A percentile compares a stretch with the other conserved stretches of the same genome.
Evolutionary conservation across 2,888 invertebrate species (phyloP).

Genomic region (Machimus atricapillus): DNA sequence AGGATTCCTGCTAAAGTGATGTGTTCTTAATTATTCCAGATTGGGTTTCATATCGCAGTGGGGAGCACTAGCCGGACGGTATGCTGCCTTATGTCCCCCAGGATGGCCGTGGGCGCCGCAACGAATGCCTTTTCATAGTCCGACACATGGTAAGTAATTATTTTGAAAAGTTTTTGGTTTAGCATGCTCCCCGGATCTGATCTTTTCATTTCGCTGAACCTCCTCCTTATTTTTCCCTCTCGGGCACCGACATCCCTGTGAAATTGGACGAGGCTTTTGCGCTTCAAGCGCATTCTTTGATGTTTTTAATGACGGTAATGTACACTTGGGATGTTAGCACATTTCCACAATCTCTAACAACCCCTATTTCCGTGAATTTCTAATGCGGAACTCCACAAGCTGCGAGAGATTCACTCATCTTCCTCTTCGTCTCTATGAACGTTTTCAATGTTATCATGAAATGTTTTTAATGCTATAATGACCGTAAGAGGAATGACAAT

Average conservation of each 20-base stretch:
- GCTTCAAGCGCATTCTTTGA: conserved; percentile 33
- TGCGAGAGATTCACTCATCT: background rate
- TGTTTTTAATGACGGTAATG: conserved; percentile 47
- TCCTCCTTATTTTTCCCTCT: background rate
- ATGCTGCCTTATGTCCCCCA: conserved; percentile 73
- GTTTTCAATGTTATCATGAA: background rate
- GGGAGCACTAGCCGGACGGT: conserved; percentile 78
- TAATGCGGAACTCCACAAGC: background rate
- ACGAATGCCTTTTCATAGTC: conserved; percentile 66
- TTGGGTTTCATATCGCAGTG: conserved; percentile 83
- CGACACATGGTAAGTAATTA: conserved; percentile 70
- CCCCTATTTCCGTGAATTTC: background rate
- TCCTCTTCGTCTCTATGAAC: background rate
- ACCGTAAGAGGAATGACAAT: background rate
- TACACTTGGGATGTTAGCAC: conserved; percentile 39
- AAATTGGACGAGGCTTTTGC: background rate
- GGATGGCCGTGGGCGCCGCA: conserved; percentile 70
- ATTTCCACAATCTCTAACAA: background rate
- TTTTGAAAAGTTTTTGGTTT: conserved; percentile 3
- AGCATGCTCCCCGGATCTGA: background rate
- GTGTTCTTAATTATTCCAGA: conserved; percentile 65
- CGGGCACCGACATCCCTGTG: background rate
- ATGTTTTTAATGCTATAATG: background rate
- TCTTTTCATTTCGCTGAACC: conserved; percentile 12
- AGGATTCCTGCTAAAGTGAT: background rate